Evolutionary conservation across 1,140 invertebrate genomes (phyloP), one percentile per base, ranked within the genome.

Genomic region (Acromyrmex charruanus): DNA sequence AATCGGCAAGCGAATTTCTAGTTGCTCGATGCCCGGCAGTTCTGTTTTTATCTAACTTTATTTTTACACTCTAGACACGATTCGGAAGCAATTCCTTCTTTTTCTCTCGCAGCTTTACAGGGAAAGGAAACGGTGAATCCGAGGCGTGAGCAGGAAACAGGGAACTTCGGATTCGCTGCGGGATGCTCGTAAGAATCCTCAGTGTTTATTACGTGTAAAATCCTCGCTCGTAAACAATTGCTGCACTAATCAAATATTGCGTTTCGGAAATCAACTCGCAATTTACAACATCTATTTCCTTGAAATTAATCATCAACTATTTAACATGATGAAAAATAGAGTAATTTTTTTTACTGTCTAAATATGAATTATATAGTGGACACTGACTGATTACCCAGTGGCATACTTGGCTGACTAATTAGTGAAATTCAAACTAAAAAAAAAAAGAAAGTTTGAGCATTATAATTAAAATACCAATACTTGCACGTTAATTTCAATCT

Each of bases 191-290:
- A 58, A 58, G 16, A 88, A 75, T 55, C 53, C 63, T 86, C 63
- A 28, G 39, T 80, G 88, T 89, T 88, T 89, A 81, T 86, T 80
- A 75, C 80, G 80, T 84, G 69, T 75, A 61, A 84, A 44, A 84
- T 63, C 69, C 80, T 61, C 7, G 6, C 69, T 84, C 80, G 80
- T 84, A 84, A 84, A 84, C 80, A 84, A 75, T 25, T 69, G 69
- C 69, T 9, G 31, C 39, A 25, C 69, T 84, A 84, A 84, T 84
- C 69, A 84, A 84, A 75, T 84, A 84, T 51, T 28, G 25, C 69
- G 69, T 35, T 82, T 31, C 68, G 53, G 55, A 82, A 74, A 82
- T 74, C 44, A 84, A 74, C 55, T 74, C 21, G 21, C 68, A 74
- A 69, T 81, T 74, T 49, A 10, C 66, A 16, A 21, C 63, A n/a